Base-by-base conservation (phyloP, 2,113 vertebrate genomes). In the Pycnonotus jocosus region DNA sequence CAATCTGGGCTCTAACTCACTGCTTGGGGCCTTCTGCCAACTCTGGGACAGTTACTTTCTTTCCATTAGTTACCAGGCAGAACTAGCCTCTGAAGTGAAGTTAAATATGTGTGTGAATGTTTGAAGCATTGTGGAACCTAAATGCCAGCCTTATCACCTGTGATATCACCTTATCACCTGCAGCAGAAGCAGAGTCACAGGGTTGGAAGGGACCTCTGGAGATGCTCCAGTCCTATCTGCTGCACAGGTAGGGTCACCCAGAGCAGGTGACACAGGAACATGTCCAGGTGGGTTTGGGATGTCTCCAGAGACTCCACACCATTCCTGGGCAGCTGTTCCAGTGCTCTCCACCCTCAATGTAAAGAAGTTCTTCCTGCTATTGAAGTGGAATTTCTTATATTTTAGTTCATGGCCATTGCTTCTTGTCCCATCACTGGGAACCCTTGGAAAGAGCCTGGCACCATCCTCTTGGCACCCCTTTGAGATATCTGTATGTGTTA, bases 101-200 rank as follows among this genome's bases (percentile, higher is more conserved):
- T 80, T 33, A 48, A 37, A 11, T 0, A 11, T 0, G 2, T 33
- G 12, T 44, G 11, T 54, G 28, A n/a, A 11, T 0, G 0, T 60
- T 76, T 58, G 31, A 65, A 76, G 79, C n/a, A 8, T 51, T 6
- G 1, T 44, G 65, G 25, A 10, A 12, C 31, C 57, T 61, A 9
- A n/a, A n/a, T 6, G 27, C 53, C 11, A 14, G 20, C 35, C 20
- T 56, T 35, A 35, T 7, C 13, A 37, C 17, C 38, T 68, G 16
- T 56, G 38, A 38, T 38, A 38, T 38, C 38, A 38, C 38, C 38
- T 38, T 38, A 38, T 38, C 38, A 38, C 38, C 45, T 58, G 20
- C 21, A 48, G 35, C 12, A 74, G 51, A 42, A 74, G 51, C 21
- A 47, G 25, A 61, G 37, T 69, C 4, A 23, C 22, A 56, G 62